phyloP scores from a whole-genome alignment of 2,797 vertebrate species.

The Chelon labrosus region DNA sequence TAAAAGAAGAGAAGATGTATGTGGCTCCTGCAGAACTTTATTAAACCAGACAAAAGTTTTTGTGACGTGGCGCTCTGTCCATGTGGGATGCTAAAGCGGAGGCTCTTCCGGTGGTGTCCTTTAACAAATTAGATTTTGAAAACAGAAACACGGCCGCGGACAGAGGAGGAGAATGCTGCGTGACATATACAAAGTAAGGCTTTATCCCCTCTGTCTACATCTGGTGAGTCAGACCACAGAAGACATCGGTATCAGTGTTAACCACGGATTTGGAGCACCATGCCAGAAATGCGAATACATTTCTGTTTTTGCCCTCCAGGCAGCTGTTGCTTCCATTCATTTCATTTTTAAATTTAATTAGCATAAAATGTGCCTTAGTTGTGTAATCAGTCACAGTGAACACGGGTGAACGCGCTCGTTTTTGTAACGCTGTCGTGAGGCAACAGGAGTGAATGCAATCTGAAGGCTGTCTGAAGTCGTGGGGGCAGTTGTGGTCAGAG shows the following conservation, averaged over 20 bases:
- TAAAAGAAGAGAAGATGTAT: too few species aligned
- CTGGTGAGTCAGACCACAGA: too few species aligned
- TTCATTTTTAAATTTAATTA: conserved; percentile 13
- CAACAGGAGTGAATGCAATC: background rate
- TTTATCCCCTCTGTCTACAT: too few species aligned
- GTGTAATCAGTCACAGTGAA: conserved; percentile 7
- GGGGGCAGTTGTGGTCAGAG: background rate
- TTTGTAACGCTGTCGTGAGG: background rate
- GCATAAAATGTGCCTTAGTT: background rate
- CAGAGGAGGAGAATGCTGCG: too few species aligned
- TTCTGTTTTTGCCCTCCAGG: background rate
- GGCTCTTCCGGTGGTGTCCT: too few species aligned
- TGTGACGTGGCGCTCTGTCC: too few species aligned
- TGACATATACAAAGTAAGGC: too few species aligned
- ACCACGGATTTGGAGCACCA: background rate
- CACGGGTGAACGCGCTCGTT: background rate
- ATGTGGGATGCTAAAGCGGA: too few species aligned
- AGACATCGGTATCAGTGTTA: background rate
- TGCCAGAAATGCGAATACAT: background rate
- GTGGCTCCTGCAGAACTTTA: too few species aligned
- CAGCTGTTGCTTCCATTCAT: conserved; percentile 2
- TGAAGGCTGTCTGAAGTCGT: background rate
- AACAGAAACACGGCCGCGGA: too few species aligned
- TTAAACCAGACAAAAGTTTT: too few species aligned
- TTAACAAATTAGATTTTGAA: too few species aligned